A percentile compares a stretch with the other conserved stretches of the same genome.
Conservation (phyloP, 2,888 invertebrate genomes). For the Leptopterna dolabrata region DNA sequence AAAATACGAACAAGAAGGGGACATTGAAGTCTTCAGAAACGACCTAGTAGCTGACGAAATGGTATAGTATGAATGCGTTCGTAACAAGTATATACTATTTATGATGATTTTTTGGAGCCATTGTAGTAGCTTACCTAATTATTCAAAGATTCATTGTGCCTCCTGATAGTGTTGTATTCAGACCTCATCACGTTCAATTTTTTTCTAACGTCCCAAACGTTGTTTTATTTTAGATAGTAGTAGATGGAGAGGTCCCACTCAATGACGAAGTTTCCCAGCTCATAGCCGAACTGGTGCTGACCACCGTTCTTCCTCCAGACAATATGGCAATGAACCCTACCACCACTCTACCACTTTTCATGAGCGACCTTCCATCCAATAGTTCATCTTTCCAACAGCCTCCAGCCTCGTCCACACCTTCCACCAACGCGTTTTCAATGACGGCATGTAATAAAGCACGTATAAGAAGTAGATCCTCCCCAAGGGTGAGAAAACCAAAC, state of each 20-base stretch:
- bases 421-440: not conserved
- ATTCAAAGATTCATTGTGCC: too few relatives aligned
- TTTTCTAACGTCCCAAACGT: not conserved
- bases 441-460: not conserved
- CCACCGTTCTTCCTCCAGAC: not conserved
- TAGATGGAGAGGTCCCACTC: not conserved
- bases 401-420: not conserved
- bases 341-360: not conserved
- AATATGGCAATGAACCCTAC: not conserved
- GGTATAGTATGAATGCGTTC: not conserved
- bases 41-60: not conserved
- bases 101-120: too few relatives aligned
- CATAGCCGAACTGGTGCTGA: not conserved
- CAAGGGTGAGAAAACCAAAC: not conserved
- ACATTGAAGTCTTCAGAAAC: not conserved
- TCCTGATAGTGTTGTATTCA: too few relatives aligned
- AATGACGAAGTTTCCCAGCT: not conserved
- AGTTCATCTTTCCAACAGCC: not conserved
- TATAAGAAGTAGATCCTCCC: not conserved
- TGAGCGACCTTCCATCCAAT: not conserved
- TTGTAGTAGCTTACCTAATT: too few relatives aligned
- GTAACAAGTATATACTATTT: too few relatives aligned
- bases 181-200: too few relatives aligned
- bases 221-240: not conserved
- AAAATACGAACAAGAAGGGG: not conserved